Evolutionary conservation across 2,113 vertebrate genomes (phyloP), one percentile per base, ranked within the genome.

Genomic region (Nyctibius bracteatus): DNA sequence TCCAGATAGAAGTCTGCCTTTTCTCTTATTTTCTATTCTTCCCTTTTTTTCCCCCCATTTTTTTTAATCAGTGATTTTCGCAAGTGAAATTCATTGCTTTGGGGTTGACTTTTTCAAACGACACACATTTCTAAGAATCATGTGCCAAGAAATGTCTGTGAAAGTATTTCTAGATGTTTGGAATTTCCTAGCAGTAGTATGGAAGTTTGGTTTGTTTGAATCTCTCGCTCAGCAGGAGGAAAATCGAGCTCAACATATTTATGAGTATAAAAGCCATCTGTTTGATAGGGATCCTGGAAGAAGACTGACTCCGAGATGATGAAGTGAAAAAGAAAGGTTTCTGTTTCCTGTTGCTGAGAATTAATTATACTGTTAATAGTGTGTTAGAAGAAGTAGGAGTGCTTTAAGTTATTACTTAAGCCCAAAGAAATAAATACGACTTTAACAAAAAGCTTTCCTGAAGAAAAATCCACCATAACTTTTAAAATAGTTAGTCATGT

Each of bases 231-330:
- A 83, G 94, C 94, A 87, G 81, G 94, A 96, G 91, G 94, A 97
- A 96, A 96, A 96, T 96, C 86, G 93, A 93, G 74, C 84, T 97
- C 89, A 95, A 96, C 90, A 95, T 96, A 89, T 97, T 97, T 94
- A 96, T 86, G 89, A 91, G 95, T 94, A 95, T 97, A 94, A 97
- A 97, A 97, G 92, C 88, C 96, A 96, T 97, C 94, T 97, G 96
- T 92, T 91, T 95, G 96, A 97, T 97, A 96, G 94, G 77, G 88
- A 93, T 83, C 71, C 92, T 92, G 86, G 88, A 97, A 83, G 91
- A 95, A 89, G 91, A 71, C 92, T 93, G 80, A 86, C 88, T 96
- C 90, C 5, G 92, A 81, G 86, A 94, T 92, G 95, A 97, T 95
- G 96, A 95, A 95, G 95, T 94, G 94, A 90, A 92, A 89, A 74